Evolutionary conservation across 2,888 invertebrate genomes (phyloP), one percentile per base, ranked within the genome.

Genomic region (Erebia palarica): DNA sequence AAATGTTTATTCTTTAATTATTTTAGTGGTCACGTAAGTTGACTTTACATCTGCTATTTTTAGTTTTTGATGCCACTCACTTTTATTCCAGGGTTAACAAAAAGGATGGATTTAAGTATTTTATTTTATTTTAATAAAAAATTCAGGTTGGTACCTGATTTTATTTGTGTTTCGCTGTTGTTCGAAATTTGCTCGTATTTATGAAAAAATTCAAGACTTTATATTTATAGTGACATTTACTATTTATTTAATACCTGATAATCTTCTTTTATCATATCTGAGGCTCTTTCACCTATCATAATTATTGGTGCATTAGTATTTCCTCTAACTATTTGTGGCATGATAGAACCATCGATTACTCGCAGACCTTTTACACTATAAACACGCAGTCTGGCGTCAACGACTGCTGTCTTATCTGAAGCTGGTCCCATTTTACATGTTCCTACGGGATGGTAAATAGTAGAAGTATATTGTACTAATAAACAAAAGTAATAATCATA

Each of bases 231-330:
- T 47, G 11, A 11, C 47, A 66, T 42, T 14, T 27, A 18, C 18
- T 55, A 55, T 61, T 27, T 64, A 61, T 27, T 14, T 63, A 9
- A 59, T 11, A 83, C 74, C 89, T 89, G 89, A 73, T 61, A 71
- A 58, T 91, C 90, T 80, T 96, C 94, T 81, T 96, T 96, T 66
- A 97, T 96, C 92, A 96, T 94, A 86, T 97, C 97, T 1, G 96
- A 94, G 0, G 94, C 96, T 78, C 97, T 97, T 82, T 98, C 97
- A 0, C 95, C 97, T 69, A 97, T 97, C 97, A 97, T 97, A 14
- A 97, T 96, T 0, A 95, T 95, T 0, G 97, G 96, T 0, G 96
- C 97, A 84, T 97, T 97, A 0, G 97, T 97, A 84, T 97, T 97
- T 7, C 96, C 97, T 80, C 94, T 86, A 0, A 94, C 90, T 75